Conservation (phyloP, 2,888 invertebrate genomes). For the Pandemis cinnamomeana region DNA sequence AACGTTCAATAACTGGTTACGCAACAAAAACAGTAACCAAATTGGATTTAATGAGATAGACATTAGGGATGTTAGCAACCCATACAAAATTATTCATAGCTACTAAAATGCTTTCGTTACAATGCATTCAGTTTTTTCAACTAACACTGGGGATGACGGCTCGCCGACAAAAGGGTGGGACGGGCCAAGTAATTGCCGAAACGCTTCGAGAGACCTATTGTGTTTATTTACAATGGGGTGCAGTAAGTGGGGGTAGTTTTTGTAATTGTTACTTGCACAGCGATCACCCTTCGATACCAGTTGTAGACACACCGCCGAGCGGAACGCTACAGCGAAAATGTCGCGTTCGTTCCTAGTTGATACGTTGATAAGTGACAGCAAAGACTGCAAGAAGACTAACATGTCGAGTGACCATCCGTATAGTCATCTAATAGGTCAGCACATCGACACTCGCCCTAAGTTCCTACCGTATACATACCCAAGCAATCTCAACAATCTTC, state of each 20-base stretch:
- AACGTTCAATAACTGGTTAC: constrained; percentile 52
- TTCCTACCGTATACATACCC: constrained; percentile 86
- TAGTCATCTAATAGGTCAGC: constrained; percentile 68
- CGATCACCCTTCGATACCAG: constrained; percentile 69
- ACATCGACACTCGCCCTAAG: constrained; percentile 71
- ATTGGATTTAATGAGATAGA: constrained; percentile 82
- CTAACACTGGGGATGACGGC: constrained; percentile 77
- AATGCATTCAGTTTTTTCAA: constrained; percentile 68
- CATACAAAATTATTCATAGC: constrained; percentile 84
- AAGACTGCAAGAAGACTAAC: constrained; percentile 73
- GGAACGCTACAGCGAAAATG: constrained; percentile 76
- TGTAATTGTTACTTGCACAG: constrained; percentile 79
- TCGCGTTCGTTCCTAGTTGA: constrained; percentile 93
- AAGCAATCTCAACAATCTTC: constrained; percentile 86
- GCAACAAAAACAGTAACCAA: constrained; percentile 74
- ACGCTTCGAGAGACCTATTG: constrained; percentile 82
- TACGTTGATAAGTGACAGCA: constrained; percentile 88
- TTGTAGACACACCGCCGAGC: constrained; percentile 61
- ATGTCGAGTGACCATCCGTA: constrained; percentile 74
- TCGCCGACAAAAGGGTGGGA: constrained; percentile 83
- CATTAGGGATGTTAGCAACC: constrained; percentile 78
- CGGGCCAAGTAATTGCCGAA: constrained; percentile 84
- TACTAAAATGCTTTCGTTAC: constrained; percentile 81
- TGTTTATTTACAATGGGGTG: constrained; percentile 82
- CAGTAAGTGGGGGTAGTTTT: constrained; percentile 84